Evolutionary conservation across 2,797 vertebrate species (phyloP).

Genomic region (Kryptopterus vitreolus): DNA sequence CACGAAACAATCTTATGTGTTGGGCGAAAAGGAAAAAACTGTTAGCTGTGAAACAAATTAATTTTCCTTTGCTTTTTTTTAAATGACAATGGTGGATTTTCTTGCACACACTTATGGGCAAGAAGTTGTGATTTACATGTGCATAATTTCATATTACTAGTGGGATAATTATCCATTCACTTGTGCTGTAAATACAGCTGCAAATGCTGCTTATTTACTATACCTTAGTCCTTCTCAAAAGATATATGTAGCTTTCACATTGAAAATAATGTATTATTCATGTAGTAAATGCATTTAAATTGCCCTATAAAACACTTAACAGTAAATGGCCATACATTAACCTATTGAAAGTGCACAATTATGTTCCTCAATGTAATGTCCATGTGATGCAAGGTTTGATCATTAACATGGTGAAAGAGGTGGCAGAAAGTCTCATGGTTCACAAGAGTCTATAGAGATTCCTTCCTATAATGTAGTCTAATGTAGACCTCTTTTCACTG

Average conservation of each 20-base stretch:
- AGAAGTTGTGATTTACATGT: background rate
- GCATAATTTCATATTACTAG: slow-evolving; percentile 23
- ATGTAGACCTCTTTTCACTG: background rate
- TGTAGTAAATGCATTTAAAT: slow-evolving; percentile 52
- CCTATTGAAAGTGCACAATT: background rate
- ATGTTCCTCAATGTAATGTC: background rate
- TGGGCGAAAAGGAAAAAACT: background rate
- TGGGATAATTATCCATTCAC: slow-evolving; percentile 3
- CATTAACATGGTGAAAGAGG: background rate
- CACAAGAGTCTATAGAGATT: background rate
- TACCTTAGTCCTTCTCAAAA: slow-evolving; percentile 28
- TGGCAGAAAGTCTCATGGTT: background rate
- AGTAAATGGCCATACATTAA: slow-evolving; percentile 28
- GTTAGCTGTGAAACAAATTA: background rate
- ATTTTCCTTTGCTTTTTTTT: background rate
- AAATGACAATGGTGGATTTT: background rate
- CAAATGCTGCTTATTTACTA: slow-evolving; percentile 43
- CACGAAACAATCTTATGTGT: background rate
- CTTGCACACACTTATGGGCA: background rate
- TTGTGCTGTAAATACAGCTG: slow-evolving; percentile 14
- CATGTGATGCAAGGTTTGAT: background rate
- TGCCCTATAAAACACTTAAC: slow-evolving; percentile 44
- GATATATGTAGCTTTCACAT: slow-evolving; percentile 46
- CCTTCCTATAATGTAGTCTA: background rate
- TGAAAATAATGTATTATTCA: slow-evolving; percentile 56